Percentiles rank a stretch among this genome's conserved stretches.
phyloP scores from a whole-genome alignment of 2,888 invertebrate species.

The Lasioglossum leucozonium region DNA sequence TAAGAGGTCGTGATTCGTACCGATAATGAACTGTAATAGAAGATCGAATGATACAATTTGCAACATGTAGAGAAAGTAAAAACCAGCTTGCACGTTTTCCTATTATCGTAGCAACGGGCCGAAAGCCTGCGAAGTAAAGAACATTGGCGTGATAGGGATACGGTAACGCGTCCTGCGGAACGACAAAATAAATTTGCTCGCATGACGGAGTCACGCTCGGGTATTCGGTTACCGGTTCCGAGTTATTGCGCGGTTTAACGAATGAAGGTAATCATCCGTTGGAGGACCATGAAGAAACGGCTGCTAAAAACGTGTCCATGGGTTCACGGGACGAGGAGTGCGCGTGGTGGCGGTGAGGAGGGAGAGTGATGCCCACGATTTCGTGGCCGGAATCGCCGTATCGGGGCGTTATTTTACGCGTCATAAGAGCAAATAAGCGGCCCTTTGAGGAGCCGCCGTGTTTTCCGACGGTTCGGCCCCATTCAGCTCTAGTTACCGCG shows the following conservation, averaged over 20 bases:
- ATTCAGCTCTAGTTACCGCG: slow-evolving; percentile 64
- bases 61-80: not conserved
- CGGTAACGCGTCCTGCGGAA: not conserved
- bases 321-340: not conserved
- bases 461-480: slow-evolving; percentile 22
- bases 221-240: slow-evolving; percentile 38
- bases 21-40: not conserved
- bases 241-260: not conserved
- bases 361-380: slow-evolving; percentile 22
- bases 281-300: slow-evolving; percentile 16
- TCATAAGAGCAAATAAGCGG: slow-evolving; percentile 28
- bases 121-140: not conserved
- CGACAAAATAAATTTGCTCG: slow-evolving; percentile 23
- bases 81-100: not conserved
- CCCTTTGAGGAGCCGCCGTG: slow-evolving; percentile 25
- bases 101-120: not conserved
- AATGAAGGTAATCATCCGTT: slow-evolving; percentile 24
- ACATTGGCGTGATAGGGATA: not conserved
- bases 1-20: not conserved
- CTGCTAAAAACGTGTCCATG: slow-evolving; percentile 29
- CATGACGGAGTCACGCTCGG: not conserved
- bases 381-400: slow-evolving; percentile 13
- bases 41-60: not conserved
- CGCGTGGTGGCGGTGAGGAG: not conserved
- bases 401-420: slow-evolving; percentile 40